Percentiles rank a stretch among this genome's conserved stretches.
Evolutionary conservation across 2,113 vertebrate species (phyloP).

Genomic region (Oryzias celebensis): DNA sequence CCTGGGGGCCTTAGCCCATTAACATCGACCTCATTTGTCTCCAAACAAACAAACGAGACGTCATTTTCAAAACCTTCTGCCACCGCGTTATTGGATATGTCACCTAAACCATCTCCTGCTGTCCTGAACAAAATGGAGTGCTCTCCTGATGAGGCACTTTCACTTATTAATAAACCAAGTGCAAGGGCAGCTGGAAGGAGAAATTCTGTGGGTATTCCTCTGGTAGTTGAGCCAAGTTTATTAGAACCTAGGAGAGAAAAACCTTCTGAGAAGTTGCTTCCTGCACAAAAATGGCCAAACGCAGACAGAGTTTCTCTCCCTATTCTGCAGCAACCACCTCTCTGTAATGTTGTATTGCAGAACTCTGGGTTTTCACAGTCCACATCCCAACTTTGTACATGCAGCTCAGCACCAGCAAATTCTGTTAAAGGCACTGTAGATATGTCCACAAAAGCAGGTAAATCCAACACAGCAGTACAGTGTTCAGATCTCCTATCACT

Average conservation of each 20-base stretch:
- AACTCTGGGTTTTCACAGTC: constrained; percentile 3
- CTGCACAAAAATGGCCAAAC: constrained; percentile 14
- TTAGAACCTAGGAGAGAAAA: constrained; percentile 13
- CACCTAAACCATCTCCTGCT: constrained; percentile 49
- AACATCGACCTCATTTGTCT: constrained; percentile 1
- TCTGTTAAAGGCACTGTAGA: constrained; percentile 58
- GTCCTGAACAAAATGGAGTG: constrained; percentile 2
- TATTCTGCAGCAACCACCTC: constrained; percentile 16
- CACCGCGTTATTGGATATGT: constrained; percentile 77
- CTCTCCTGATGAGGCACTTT: constrained; percentile 35
- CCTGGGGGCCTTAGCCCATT: not conserved
- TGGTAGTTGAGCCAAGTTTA: constrained; percentile 48
- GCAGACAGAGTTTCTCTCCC: constrained; percentile 1
- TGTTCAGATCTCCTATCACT: constrained; percentile 58
- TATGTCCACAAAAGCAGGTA: constrained; percentile 60
- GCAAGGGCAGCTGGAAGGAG: constrained; percentile 32
- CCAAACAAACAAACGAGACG: constrained; percentile 39
- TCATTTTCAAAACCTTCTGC: constrained; percentile 65
- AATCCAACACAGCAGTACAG: constrained; percentile 10
- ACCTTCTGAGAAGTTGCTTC: constrained; percentile 5
- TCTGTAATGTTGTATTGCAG: not conserved
- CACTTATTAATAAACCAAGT: constrained; percentile 64
- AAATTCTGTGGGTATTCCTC: constrained; percentile 48
- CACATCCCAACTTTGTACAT: constrained; percentile 10
- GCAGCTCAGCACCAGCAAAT: constrained; percentile 59